Percentiles rank a stretch among this genome's conserved stretches.
Evolutionary conservation across 2,797 vertebrate species (phyloP).

Genomic region (Cygnus olor): DNA sequence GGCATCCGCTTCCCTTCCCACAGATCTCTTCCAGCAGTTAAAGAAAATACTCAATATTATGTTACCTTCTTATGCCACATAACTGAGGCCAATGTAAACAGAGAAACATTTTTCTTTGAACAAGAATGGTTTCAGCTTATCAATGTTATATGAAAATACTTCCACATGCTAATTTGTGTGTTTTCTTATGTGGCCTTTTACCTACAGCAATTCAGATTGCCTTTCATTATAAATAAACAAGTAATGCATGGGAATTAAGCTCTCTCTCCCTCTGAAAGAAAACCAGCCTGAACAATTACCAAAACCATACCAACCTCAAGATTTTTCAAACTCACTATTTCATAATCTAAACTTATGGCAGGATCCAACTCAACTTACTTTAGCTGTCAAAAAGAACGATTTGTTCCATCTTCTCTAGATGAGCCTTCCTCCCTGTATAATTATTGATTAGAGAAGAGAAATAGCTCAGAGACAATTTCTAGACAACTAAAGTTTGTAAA

Average conservation of each 20-base stretch:
- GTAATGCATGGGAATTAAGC: background rate
- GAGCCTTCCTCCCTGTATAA: background rate
- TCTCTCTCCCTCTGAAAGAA: background rate
- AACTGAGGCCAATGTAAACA: background rate
- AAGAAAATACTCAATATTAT: background rate
- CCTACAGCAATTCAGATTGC: background rate
- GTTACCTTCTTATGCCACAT: background rate
- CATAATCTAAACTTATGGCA: background rate
- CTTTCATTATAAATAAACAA: background rate
- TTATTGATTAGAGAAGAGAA: background rate
- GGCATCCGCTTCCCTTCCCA: background rate
- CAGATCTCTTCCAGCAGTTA: background rate
- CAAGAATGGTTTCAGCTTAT: background rate
- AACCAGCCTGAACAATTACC: background rate
- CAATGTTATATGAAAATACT: background rate
- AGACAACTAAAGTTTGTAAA: background rate
- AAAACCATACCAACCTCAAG: background rate
- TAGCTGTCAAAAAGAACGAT: background rate
- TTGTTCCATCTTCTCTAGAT: background rate
- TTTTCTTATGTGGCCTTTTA: background rate
- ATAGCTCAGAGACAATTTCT: background rate
- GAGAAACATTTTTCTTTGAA: background rate
- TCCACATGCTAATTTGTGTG: background rate
- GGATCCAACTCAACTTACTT: background rate
- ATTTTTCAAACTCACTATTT: background rate